Evolutionary conservation across 1,140 invertebrate genomes (phyloP).

Genomic region (Augochlora pura): DNA sequence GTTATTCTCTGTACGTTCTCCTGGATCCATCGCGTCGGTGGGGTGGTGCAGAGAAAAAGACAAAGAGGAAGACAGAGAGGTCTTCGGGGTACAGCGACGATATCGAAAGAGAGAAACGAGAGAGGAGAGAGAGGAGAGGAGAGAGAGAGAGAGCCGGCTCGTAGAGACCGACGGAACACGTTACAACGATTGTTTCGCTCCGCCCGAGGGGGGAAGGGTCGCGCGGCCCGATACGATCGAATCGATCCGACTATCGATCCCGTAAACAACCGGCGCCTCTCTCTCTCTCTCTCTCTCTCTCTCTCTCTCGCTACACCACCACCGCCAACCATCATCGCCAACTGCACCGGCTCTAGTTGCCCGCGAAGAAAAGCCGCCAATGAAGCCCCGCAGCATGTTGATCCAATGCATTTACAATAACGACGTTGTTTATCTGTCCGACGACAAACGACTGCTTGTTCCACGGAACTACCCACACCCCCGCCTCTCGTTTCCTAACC

Average conservation of each 20-base stretch:
- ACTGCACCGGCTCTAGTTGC: not conserved
- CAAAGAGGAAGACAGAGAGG: constrained; percentile 26
- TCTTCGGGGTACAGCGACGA: constrained; percentile 41
- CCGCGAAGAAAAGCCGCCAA: constrained; percentile 67
- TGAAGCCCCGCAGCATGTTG: constrained; percentile 69
- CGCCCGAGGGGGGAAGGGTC: constrained; percentile 34
- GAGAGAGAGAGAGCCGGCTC: constrained; percentile 30
- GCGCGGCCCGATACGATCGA: constrained; percentile 55
- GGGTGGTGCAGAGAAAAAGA: constrained; percentile 36
- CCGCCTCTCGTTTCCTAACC: not conserved
- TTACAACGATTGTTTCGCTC: constrained; percentile 63
- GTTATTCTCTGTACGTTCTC: constrained; percentile 61
- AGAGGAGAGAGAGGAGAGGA: too few species aligned
- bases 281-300: too few species aligned
- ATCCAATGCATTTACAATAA: constrained; percentile 71
- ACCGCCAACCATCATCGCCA: too few species aligned
- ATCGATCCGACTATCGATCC: constrained; percentile 67
- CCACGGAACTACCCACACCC: constrained; percentile 18
- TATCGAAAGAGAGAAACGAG: constrained; percentile 27
- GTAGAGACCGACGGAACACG: constrained; percentile 37
- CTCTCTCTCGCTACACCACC: too few species aligned
- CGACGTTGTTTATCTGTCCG: constrained; percentile 69
- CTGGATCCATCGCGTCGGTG: constrained; percentile 56
- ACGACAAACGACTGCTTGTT: constrained; percentile 68
- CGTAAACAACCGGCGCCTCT: constrained; percentile 47